phyloP scores from a whole-genome alignment of 2,888 invertebrate species.

The Rhagophthalmus giganteus region DNA sequence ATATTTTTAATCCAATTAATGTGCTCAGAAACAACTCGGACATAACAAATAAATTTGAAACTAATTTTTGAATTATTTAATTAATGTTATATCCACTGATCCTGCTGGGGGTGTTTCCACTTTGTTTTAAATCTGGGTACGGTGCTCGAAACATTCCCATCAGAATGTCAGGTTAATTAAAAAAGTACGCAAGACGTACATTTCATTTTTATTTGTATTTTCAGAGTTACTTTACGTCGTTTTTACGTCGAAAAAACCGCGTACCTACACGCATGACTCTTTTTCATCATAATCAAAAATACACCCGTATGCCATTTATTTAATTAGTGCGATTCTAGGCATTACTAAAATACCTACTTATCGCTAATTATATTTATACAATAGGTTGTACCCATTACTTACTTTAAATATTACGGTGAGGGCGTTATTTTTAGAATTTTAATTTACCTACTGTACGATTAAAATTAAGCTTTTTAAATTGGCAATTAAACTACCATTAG shows the following conservation, averaged over 20 bases:
- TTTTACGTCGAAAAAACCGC: slow-evolving; percentile 8
- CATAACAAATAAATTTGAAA: slow-evolving; percentile 28
- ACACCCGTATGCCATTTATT: too few species aligned
- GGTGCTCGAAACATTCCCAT: slow-evolving; percentile 18
- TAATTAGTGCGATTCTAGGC: too few species aligned
- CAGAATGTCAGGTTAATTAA: slow-evolving; percentile 27
- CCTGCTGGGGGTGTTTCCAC: slow-evolving; percentile 20
- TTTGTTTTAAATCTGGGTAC: slow-evolving; percentile 23
- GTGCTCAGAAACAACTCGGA: slow-evolving; percentile 24
- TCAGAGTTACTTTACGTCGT: slow-evolving; percentile 3
- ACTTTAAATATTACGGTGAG: too few species aligned
- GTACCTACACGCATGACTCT: slow-evolving; percentile 3
- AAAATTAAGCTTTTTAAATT: too few species aligned
- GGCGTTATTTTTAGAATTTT: too few species aligned
- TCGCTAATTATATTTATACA: too few species aligned
- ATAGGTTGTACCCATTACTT: too few species aligned
- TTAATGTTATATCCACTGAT: slow-evolving; percentile 24
- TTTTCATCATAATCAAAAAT: too few species aligned
- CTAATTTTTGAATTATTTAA: slow-evolving; percentile 31
- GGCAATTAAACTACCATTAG: too few species aligned
- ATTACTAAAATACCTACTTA: too few species aligned
- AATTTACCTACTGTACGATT: too few species aligned
- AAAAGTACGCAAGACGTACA: slow-evolving; percentile 20
- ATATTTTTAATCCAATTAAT: slow-evolving; percentile 31
- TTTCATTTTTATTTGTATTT: slow-evolving; percentile 14